Evolutionary conservation across 2,888 invertebrate genomes (phyloP).

Genomic region (Xiphydria camelus): DNA sequence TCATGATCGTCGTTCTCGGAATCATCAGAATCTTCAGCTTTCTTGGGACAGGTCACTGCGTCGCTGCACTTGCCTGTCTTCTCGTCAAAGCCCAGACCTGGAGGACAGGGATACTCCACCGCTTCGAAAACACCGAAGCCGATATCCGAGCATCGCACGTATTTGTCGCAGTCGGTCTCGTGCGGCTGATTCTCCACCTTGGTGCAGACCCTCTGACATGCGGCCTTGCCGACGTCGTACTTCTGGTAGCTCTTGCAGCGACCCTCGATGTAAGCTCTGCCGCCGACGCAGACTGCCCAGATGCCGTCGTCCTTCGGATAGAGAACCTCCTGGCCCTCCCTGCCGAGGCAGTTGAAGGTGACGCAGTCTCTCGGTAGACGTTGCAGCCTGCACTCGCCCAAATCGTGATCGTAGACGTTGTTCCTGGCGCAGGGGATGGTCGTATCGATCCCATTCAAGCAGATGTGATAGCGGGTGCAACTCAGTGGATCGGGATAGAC

Average conservation of each 20-base stretch:
- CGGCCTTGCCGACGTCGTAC: conserved; percentile 6
- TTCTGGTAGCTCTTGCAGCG: conserved; percentile 19
- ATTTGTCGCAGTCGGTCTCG: conserved; percentile 15
- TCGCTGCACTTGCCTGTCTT: conserved; percentile 1
- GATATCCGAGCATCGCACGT: conserved; percentile 13
- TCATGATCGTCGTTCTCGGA: not conserved
- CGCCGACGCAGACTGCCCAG: conserved; percentile 14
- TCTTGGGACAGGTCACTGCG: conserved; percentile 5
- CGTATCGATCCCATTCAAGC: conserved; percentile 1
- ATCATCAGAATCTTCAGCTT: not conserved
- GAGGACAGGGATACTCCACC: conserved; percentile 12
- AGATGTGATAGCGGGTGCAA: conserved; percentile 17
- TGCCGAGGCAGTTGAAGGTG: conserved; percentile 8
- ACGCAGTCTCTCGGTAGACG: conserved; percentile 6
- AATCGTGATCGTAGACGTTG: conserved; percentile 20
- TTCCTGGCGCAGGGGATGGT: conserved; percentile 17
- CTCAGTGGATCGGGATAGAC: conserved; percentile 16
- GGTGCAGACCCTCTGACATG: conserved; percentile 16
- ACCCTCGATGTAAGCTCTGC: conserved; percentile 9
- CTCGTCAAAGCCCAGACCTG: conserved; percentile 15
- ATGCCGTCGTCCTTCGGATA: conserved; percentile 22
- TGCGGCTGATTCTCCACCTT: conserved; percentile 13
- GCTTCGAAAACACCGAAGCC: not conserved
- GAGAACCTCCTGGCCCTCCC: conserved; percentile 8
- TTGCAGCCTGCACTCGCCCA: conserved; percentile 4